Evolutionary conservation across 2,113 vertebrate genomes (phyloP), one percentile per base, ranked within the genome.

Genomic region (Chunga burmeisteri): DNA sequence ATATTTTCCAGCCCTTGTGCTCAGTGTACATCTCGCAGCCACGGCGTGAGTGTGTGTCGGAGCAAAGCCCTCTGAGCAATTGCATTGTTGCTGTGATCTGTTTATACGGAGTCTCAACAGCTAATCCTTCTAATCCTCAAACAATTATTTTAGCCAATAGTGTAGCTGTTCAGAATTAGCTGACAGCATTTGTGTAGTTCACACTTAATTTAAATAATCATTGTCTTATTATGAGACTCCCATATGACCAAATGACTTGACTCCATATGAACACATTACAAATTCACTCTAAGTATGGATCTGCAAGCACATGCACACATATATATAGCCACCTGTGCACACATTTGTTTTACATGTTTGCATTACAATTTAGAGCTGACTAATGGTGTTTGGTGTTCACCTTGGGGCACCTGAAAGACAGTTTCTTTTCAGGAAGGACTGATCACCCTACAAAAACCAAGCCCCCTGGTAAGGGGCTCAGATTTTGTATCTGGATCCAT

Each of bases 121-220:
- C 61, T 92, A 95, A 94, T 71, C 78, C 52, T 79, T 81, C 68
- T 90, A 94, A 93, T 75, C 59, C 73, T 94, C 66, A 71, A 84
- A 91, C 42, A 95, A 58, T 56, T 82, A 79, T 90, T 93, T 91
- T 77, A 82, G 66, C 62, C 79, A 83, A 49, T 88, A 29, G 46
- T 82, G 62, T 70, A 80, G 53, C 70, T 93, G 16, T n/a, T 79
- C 55, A 73, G 55, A 88, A 91, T 70, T 82, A 89, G 66, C 13
- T 70, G 82, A 72, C 40, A 91, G 34, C 0, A 0, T 58, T 82
- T 72, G 11, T 72, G 53, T 38, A 80, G 56, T 77, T 88, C 63
- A 27, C 29, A 63, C 49, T 53, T 36, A 50, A 80, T 85, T 95
- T 68, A 80, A 84, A 84, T 47, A 32, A 81, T 20, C 22, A 23